Evolutionary conservation across 2,888 invertebrate species (phyloP), one percentile per base, ranked within the genome.

Genomic region (Dicroscelio sp.): DNA sequence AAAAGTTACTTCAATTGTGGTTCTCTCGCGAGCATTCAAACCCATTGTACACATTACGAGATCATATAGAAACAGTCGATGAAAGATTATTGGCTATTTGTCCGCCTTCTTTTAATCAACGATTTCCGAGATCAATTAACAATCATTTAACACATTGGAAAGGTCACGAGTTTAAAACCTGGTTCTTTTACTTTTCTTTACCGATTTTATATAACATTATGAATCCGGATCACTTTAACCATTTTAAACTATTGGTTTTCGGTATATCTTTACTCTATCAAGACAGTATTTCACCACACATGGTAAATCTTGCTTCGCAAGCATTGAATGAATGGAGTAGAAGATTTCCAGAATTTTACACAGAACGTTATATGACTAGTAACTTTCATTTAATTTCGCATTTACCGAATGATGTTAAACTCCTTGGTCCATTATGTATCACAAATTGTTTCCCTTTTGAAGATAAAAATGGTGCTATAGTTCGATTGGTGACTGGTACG

Each of bases 181-280:
- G 23, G 10, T 60, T 60, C 27, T 60, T 60, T 27, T 27, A 60
- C 10, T 60, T 25, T 25, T 60, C 60, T 60, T 60, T 60, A 20
- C 60, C 60, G 6, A 60, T 60, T 60, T 27, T 60, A 6, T 8
- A 60, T 17, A 27, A 60, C 8, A 10, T 60, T 12, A 25, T 60
- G 27, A 60, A 17, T 6, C 10, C 6, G 27, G 60, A 25, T 4
- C 60, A 60, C 8, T 60, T 60, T 27, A 27, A 60, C 8, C 60
- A 60, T 60, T 60, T 14, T 60, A 60, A 60, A 60, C 27, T 60
- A 6, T 27, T 60, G 5, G 60, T 60, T 27, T 60, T 60, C 23
- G 60, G 60, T 6, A 27, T 60, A 14, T 60, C 60, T 60, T 60
- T 60, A 60, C 27, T 60, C 8, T 60, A 60, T 60, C 60, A 60